A percentile compares a stretch with the other conserved stretches of the same genome.
These are phyloP conservation scores for Megaceryle torquata DNA, from an alignment of 2,113 vertebrate genomes.

Conservation along the genomic window DNA sequence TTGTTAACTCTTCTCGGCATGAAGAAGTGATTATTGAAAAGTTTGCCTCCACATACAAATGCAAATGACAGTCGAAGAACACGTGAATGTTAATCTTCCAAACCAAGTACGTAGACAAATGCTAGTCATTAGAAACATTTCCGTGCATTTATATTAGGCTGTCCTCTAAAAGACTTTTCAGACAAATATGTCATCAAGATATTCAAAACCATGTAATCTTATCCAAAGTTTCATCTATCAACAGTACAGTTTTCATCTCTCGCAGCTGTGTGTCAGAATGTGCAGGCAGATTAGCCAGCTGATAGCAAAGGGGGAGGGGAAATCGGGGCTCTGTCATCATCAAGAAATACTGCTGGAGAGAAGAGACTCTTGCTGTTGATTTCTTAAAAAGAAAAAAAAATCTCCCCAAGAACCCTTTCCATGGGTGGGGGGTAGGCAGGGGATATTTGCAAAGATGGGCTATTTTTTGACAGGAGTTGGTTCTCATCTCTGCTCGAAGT, in stretches of 20 bases:
- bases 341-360: constrained; percentile 46
- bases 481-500: rapidly evolving
- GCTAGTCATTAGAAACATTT: constrained; percentile 88
- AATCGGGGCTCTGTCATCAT: constrained; percentile 55
- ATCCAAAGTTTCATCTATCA: constrained; percentile 86
- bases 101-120: constrained; percentile 83
- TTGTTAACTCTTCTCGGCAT: constrained; percentile 81
- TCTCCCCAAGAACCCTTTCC: background rate
- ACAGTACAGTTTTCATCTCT: constrained; percentile 82
- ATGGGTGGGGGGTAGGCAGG: background rate
- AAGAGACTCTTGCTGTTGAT: background rate
- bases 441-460: background rate
- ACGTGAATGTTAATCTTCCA: constrained; percentile 83
- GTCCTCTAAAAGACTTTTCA: constrained; percentile 88
- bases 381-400: background rate
- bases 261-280: constrained; percentile 84
- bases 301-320: constrained; percentile 75
- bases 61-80: constrained; percentile 82
- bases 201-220: constrained; percentile 89
- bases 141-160: constrained; percentile 87
- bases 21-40: constrained; percentile 84
- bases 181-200: constrained; percentile 90
- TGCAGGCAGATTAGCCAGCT: constrained; percentile 82
- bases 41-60: constrained; percentile 84
- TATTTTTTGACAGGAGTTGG: background rate